A percentile compares a stretch with the other conserved stretches of the same genome.
Evolutionary conservation across 2,888 invertebrate species (phyloP).

Genomic region (Stenichneumon culpator): DNA sequence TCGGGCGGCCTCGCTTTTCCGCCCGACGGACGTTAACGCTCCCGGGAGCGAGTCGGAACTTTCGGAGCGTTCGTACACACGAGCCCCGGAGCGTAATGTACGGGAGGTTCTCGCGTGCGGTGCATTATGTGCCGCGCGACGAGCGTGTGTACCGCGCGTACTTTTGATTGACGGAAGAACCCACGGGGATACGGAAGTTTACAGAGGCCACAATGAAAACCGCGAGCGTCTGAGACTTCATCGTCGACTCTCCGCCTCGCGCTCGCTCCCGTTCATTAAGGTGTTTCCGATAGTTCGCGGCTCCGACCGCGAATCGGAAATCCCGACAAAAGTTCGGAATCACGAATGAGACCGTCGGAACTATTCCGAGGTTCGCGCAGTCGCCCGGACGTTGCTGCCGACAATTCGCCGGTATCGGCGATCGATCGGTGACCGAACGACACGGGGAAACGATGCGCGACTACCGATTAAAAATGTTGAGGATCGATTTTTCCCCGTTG

Average conservation of each 20-base stretch:
- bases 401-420: neutral
- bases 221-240: slow-evolving; percentile 7
- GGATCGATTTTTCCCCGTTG: too few species aligned
- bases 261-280: slow-evolving; percentile 56
- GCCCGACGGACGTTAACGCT: neutral
- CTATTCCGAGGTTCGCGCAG: neutral
- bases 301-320: slow-evolving; percentile 59
- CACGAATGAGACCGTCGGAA: slow-evolving; percentile 30
- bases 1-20: neutral
- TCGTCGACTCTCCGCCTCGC: neutral
- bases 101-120: slow-evolving; percentile 16
- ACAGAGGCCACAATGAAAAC: slow-evolving; percentile 47
- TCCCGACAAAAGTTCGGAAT: slow-evolving; percentile 57
- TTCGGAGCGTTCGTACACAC: slow-evolving; percentile 11
- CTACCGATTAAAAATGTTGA: too few species aligned
- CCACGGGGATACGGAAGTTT: slow-evolving; percentile 44
- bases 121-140: neutral
- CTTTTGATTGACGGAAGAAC: slow-evolving; percentile 47
- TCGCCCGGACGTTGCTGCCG: neutral
- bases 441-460: too few species aligned
- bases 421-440: too few species aligned
- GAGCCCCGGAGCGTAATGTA: slow-evolving; percentile 2
- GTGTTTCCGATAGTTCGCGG: slow-evolving; percentile 63
- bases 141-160: neutral
- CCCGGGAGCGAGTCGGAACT: neutral